Evolutionary conservation across 2,113 vertebrate species (phyloP).

Genomic region (Pelobates fuscus): DNA sequence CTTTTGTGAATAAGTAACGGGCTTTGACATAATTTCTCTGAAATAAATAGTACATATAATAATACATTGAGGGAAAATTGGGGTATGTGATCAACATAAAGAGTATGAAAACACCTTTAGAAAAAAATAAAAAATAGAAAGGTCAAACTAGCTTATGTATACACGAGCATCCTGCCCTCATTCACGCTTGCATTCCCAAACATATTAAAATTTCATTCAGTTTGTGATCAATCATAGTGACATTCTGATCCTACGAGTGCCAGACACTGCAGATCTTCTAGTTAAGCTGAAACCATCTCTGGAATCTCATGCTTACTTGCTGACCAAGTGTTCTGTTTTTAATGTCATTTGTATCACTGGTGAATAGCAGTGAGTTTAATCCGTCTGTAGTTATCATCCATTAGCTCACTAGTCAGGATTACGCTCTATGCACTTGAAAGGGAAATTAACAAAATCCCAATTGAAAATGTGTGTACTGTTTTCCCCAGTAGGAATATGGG

Average conservation of each 20-base stretch:
- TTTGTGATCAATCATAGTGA: constrained; percentile 50
- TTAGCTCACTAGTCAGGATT: constrained; percentile 22
- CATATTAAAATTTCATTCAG: constrained; percentile 46
- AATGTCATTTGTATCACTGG: constrained; percentile 42
- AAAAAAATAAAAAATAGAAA: too few species aligned
- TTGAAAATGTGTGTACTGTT: too few species aligned
- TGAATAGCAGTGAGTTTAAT: constrained; percentile 49
- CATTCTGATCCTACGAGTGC: constrained; percentile 40
- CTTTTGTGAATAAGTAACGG: too few species aligned
- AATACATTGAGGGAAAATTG: too few species aligned
- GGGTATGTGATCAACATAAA: too few species aligned
- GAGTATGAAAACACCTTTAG: too few species aligned
- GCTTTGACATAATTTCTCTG: too few species aligned
- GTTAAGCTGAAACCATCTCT: constrained; percentile 53
- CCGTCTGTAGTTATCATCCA: constrained; percentile 45
- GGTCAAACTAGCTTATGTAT: constrained; percentile 11
- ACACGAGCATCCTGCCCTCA: constrained; percentile 19
- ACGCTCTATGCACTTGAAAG: too few species aligned
- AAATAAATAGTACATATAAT: too few species aligned
- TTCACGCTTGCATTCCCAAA: constrained; percentile 43
- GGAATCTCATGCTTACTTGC: constrained; percentile 44
- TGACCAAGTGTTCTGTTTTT: constrained; percentile 46
- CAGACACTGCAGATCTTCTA: constrained; percentile 38
- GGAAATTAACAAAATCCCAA: too few species aligned
- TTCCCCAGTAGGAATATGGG: too few species aligned